phyloP scores from a whole-genome alignment of 1,140 invertebrate species.

The Geopemphigus sp. region DNA sequence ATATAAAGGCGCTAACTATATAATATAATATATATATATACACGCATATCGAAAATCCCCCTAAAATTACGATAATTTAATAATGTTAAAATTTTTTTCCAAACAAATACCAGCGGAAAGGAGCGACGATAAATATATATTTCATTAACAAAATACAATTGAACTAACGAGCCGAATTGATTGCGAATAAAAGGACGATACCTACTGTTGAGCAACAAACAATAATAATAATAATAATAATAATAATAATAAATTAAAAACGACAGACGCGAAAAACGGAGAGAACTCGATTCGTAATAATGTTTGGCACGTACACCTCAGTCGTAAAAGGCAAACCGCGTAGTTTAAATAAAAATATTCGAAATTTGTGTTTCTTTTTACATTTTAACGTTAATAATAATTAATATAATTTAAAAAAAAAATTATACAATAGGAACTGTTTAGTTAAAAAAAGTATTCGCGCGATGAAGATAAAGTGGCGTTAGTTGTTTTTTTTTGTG shows the following conservation, averaged over 20 bases:
- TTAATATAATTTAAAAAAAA: conserved; percentile 36
- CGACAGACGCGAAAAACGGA: neutral
- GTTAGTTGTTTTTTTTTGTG: neutral
- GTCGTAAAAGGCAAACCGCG: conserved; percentile 44
- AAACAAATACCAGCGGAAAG: conserved; percentile 7
- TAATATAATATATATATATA: neutral
- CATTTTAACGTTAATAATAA: conserved; percentile 23
- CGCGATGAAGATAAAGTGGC: neutral
- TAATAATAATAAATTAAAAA: conserved; percentile 24
- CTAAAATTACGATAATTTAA: conserved; percentile 18
- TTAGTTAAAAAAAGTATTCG: conserved; percentile 13
- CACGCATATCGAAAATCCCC: neutral
- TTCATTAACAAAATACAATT: conserved; percentile 16
- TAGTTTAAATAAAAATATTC: conserved; percentile 36
- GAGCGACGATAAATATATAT: conserved; percentile 13
- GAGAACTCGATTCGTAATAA: conserved; percentile 1
- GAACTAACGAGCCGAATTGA: conserved; percentile 17
- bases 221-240: conserved; percentile 30
- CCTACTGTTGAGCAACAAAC: conserved; percentile 45
- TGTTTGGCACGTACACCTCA: conserved; percentile 42
- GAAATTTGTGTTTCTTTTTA: neutral
- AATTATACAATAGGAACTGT: conserved; percentile 48
- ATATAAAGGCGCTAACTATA: conserved; percentile 9
- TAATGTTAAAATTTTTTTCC: neutral
- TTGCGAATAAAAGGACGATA: conserved; percentile 22